These are phyloP conservation scores for Phengaris arion DNA, from an alignment of 2,888 invertebrate genomes.

Conservation along the genomic window DNA sequence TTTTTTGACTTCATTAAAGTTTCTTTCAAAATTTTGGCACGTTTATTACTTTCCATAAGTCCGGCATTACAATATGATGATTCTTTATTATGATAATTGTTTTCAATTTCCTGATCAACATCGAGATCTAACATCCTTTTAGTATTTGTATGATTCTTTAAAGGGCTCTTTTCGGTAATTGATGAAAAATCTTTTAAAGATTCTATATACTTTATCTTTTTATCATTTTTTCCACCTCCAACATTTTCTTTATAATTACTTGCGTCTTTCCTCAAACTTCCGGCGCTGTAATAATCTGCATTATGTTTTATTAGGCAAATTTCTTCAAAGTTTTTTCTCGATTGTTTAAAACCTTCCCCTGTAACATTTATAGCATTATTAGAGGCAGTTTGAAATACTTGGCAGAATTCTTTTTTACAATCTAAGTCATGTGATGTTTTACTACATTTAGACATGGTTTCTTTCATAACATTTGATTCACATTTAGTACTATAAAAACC, in stretches of 20 bases:
- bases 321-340: neutral
- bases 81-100: neutral
- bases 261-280: too few species aligned
- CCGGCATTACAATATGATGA: constrained; percentile 35
- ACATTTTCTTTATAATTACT: neutral
- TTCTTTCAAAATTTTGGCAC: constrained; percentile 46
- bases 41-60: constrained; percentile 55
- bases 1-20: constrained; percentile 43
- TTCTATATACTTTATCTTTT: neutral
- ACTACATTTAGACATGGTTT: too few species aligned
- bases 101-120: neutral
- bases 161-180: neutral
- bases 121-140: neutral
- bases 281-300: neutral
- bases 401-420: too few species aligned
- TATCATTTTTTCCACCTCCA: neutral
- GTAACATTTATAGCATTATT: neutral
- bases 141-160: neutral
- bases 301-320: neutral
- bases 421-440: too few species aligned
- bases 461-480: too few species aligned
- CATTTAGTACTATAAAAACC: too few species aligned
- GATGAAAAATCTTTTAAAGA: neutral
- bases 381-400: too few species aligned
- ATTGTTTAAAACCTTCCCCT: neutral